Conservation (phyloP, 1,140 invertebrate species). For the Pectinophora gossypiella region DNA sequence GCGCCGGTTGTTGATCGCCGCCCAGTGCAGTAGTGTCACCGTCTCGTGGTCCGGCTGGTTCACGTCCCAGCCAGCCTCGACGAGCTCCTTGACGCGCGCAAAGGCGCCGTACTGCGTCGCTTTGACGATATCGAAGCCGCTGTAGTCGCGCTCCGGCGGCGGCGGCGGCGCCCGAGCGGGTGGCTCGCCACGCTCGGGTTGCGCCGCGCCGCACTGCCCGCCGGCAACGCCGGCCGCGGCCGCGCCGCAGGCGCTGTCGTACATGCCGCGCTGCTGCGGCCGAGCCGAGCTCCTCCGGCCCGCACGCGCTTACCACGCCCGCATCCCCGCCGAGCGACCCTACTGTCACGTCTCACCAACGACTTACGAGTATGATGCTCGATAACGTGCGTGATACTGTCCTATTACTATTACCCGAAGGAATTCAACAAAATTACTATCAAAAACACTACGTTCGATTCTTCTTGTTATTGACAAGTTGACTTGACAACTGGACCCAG, state of each 20-base stretch:
- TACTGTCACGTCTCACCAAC: too few species aligned
- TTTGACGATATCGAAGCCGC: conserved; percentile 94
- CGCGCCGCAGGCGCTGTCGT: conserved; percentile 80
- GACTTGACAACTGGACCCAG: too few species aligned
- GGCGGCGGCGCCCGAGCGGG: conserved; percentile 74
- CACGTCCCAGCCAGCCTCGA: conserved; percentile 93
- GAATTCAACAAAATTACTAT: too few species aligned
- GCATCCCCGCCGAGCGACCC: too few species aligned
- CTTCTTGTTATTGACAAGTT: too few species aligned
- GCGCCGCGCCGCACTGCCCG: conserved; percentile 60
- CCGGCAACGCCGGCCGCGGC: conserved; percentile 73
- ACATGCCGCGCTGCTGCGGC: conserved; percentile 58
- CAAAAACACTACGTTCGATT: too few species aligned
- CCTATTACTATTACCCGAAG: too few species aligned
- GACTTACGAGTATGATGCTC: too few species aligned
- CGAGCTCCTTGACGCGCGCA: conserved; percentile 87
- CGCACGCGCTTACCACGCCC: not conserved
- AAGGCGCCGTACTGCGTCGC: conserved; percentile 96
- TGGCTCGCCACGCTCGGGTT: conserved; percentile 44
- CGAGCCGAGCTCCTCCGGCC: not conserved
- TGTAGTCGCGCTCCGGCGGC: conserved; percentile 83
- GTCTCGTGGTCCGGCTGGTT: conserved; percentile 93
- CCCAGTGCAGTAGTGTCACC: conserved; percentile 99
- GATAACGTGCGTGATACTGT: too few species aligned
- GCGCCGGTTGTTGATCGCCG: conserved; percentile 96